These are phyloP conservation scores for Helicoverpa assulta DNA, from an alignment of 2,888 invertebrate genomes.

Conservation along the genomic window DNA sequence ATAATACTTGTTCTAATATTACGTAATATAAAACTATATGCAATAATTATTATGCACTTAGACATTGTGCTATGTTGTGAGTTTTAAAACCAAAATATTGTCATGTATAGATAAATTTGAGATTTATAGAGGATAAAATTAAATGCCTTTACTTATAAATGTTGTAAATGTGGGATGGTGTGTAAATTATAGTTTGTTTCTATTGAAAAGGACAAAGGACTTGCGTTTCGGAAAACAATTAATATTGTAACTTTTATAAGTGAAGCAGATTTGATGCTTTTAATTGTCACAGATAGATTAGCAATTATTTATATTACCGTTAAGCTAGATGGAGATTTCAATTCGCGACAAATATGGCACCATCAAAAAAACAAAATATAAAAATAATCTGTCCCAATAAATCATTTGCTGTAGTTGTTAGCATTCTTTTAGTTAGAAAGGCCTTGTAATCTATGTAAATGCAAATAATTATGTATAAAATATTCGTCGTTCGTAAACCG, in stretches of 20 bases:
- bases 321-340: constrained; percentile 49
- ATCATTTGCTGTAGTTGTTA: constrained; percentile 65
- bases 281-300: constrained; percentile 50
- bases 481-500: constrained; percentile 69
- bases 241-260: constrained; percentile 57
- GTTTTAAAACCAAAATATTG: constrained; percentile 66
- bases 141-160: constrained; percentile 61
- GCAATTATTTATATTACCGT: constrained; percentile 48
- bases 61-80: constrained; percentile 59
- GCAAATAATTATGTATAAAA: constrained; percentile 81
- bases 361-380: constrained; percentile 46
- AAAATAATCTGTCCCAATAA: constrained; percentile 55
- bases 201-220: constrained; percentile 13
- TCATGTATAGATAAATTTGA: constrained; percentile 66
- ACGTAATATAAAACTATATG: constrained; percentile 64
- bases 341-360: constrained; percentile 55
- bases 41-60: constrained; percentile 67
- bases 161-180: constrained; percentile 50
- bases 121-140: constrained; percentile 50
- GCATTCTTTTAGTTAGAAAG: constrained; percentile 68
- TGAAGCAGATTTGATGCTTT: constrained; percentile 48
- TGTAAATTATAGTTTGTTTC: constrained; percentile 45
- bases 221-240: constrained; percentile 21
- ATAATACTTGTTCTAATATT: constrained; percentile 57
- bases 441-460: constrained; percentile 88